Evolutionary conservation across 2,888 invertebrate species (phyloP), one percentile per base, ranked within the genome.

Genomic region (Eupithecia insigniata): DNA sequence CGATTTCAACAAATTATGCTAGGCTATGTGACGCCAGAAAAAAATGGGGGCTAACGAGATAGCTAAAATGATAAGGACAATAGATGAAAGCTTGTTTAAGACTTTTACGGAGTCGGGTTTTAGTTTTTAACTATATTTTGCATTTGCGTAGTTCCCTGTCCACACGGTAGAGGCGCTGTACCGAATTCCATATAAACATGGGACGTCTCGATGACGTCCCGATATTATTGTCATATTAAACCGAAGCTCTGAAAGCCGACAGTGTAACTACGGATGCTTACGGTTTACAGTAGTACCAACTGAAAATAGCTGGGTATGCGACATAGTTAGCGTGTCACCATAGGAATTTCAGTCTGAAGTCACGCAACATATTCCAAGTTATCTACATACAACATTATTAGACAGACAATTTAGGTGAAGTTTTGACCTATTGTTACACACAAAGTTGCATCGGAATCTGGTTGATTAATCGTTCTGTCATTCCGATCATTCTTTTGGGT

Each of bases 281-380:
- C 51, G 43, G 28, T 16, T 28, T 67, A 67, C 32, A 32, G 26
- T 22, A 60, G 32, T 22, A 18, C 60, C 60, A n/a, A 34, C 30
- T 62, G 60, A 60, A 60, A 66, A 60, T n/a, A 69, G 36, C 32
- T 39, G 22, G 67, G 60, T 70, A 83, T 83, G 83, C 82, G 84
- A 85, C 55, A 28, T 85, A 84, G 85, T 82, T 85, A 81, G 84
- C 85, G 82, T 88, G 85, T 83, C 82, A 84, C 84, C 78, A 82
- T 83, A 87, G 86, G 88, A 89, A 90, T 91, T 87, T 89, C 87
- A 85, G 88, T 86, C 83, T 74, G 78, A 78, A 88, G 90, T 89
- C 90, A 91, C 91, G 91, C 91, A 85, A 90, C 82, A 84, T 82
- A 87, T 85, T 84, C 85, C 84, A 82, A 83, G 84, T 87, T 86